Evolutionary conservation across 2,113 vertebrate genomes (phyloP).

Genomic region (Seriola quinqueradiata): DNA sequence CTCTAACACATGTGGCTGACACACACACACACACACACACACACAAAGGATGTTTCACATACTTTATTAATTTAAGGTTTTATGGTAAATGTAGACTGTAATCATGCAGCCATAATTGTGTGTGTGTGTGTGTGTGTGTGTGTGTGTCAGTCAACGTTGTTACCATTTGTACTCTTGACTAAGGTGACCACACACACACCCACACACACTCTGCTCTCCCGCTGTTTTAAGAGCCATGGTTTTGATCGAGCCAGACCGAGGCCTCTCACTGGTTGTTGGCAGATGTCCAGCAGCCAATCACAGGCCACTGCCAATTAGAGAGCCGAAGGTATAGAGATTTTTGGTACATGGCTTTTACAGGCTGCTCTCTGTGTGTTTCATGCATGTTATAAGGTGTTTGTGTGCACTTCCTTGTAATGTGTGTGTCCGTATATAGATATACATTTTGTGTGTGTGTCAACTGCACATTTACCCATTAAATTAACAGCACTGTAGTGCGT

Average conservation of each 20-base stretch:
- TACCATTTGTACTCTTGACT: constrained; percentile 26
- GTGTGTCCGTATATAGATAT: not conserved
- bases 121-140: constrained; percentile 46
- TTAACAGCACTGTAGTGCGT: too few species aligned
- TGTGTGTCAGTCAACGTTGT: constrained; percentile 22
- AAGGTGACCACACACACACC: constrained; percentile 50
- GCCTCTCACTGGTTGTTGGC: constrained; percentile 78
- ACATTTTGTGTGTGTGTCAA: too few species aligned
- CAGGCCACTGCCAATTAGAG: constrained; percentile 65
- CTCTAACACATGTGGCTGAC: constrained; percentile 66
- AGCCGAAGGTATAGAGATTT: constrained; percentile 7
- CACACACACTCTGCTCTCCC: constrained; percentile 41
- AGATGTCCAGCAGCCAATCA: constrained; percentile 77
- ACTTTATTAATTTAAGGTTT: constrained; percentile 61
- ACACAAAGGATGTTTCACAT: constrained; percentile 63
- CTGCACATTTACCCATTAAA: too few species aligned
- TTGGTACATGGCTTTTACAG: constrained; percentile 33
- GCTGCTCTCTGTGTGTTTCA: not conserved
- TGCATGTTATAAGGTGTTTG: constrained; percentile 5
- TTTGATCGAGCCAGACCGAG: constrained; percentile 54
- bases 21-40: constrained; percentile 48
- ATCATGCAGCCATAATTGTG: constrained; percentile 38
- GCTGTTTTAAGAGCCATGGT: constrained; percentile 68
- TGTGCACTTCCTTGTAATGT: not conserved
- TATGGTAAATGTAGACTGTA: constrained; percentile 63